Evolutionary conservation across 2,888 invertebrate genomes (phyloP).

Genomic region (Sialis lutaria): DNA sequence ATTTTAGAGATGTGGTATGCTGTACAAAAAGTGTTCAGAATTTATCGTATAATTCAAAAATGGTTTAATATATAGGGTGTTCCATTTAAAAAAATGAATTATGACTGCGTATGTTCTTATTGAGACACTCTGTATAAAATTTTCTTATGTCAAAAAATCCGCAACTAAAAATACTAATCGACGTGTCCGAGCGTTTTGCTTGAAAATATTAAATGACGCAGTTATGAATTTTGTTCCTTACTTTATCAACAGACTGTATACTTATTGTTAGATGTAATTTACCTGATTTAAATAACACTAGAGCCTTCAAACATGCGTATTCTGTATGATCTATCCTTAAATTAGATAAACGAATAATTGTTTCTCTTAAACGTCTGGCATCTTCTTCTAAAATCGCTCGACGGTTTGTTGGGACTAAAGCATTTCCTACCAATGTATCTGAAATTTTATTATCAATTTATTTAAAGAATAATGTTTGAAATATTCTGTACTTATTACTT

Average conservation of each 20-base stretch:
- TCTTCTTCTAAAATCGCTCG: constrained; percentile 35
- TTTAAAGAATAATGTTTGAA: not conserved
- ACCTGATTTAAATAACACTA: constrained; percentile 71
- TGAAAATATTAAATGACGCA: no score
- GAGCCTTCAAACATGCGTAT: constrained; percentile 69
- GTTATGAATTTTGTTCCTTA: no score
- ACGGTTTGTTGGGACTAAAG: constrained; percentile 30
- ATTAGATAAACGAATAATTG: constrained; percentile 44
- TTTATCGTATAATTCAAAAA: no score
- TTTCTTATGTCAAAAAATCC: no score
- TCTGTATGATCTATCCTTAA: constrained; percentile 64
- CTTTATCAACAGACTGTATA: no score
- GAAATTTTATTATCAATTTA: not conserved
- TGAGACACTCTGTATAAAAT: no score
- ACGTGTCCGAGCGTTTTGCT: no score
- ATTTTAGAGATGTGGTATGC: no score
- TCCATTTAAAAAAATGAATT: no score
- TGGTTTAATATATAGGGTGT: no score
- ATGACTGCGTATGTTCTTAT: no score
- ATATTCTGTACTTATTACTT: constrained; percentile 9
- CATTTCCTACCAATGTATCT: constrained; percentile 22
- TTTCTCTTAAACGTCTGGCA: constrained; percentile 39
- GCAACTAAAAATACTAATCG: not conserved
- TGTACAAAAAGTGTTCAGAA: no score
- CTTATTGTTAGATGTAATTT: constrained; percentile 10